Conservation (phyloP, 2,888 invertebrate species). For the Frankliniella fusca region DNA sequence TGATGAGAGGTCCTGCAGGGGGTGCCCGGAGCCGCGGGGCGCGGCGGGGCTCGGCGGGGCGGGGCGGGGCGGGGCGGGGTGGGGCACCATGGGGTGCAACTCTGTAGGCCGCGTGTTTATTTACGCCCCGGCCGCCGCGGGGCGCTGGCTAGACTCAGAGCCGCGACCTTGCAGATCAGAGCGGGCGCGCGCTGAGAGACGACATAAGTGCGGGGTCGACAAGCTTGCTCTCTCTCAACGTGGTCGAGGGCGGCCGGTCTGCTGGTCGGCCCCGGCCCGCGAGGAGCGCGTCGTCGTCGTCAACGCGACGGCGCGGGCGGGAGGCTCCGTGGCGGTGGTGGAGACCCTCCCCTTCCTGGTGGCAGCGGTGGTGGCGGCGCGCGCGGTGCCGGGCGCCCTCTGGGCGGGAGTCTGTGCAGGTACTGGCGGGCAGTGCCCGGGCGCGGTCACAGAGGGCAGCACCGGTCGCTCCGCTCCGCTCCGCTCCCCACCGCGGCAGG, state of each 20-base stretch:
- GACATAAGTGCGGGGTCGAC: too few species aligned
- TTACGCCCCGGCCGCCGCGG: too few species aligned
- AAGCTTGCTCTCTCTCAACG: not conserved
- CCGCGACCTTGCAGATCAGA: too few species aligned
- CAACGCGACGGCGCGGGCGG: not conserved
- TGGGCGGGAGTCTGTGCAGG: not conserved
- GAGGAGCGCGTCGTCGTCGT: not conserved
- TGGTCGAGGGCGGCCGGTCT: not conserved
- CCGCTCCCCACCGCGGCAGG: not conserved
- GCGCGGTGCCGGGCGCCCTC: not conserved
- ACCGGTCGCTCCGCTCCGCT: not conserved
- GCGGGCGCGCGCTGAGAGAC: too few species aligned
- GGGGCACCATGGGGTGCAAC: too few species aligned
- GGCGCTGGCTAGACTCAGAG: too few species aligned
- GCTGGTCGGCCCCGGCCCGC: too few species aligned
- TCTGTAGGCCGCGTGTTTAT: too few species aligned
- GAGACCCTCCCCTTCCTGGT: not conserved
- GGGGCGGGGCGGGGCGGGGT: too few species aligned
- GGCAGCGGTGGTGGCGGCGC: not conserved
- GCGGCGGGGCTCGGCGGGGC: too few species aligned
- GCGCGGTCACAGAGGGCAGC: conserved; percentile 8
- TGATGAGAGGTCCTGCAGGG: too few species aligned
- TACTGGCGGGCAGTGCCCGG: not conserved
- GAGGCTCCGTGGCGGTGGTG: not conserved
- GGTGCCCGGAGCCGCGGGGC: too few species aligned